A percentile compares a stretch with the other conserved stretches of the same genome.
Evolutionary conservation across 2,888 invertebrate genomes (phyloP).

Genomic region (Phasia obesa): DNA sequence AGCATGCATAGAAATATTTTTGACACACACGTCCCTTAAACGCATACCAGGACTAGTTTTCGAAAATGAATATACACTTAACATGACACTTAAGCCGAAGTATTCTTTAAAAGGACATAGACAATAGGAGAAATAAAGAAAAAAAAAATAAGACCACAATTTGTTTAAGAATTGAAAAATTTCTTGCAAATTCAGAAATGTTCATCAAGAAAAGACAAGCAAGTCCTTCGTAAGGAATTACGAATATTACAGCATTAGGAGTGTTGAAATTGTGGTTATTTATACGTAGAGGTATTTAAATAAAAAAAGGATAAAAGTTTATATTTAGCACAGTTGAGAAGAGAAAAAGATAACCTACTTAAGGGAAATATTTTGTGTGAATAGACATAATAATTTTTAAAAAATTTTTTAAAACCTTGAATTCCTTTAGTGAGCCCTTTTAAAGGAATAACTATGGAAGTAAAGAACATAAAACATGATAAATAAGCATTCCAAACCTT

Average conservation of each 20-base stretch:
- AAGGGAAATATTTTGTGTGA: no score
- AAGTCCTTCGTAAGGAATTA: not conserved
- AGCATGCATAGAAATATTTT: slow-evolving; percentile 51
- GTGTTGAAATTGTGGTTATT: slow-evolving; percentile 51
- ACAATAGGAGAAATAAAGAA: not conserved
- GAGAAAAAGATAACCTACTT: no score
- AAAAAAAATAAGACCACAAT: slow-evolving; percentile 19
- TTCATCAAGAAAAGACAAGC: not conserved
- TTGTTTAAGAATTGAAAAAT: slow-evolving; percentile 15
- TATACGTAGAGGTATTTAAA: slow-evolving; percentile 6
- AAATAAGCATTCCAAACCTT: no score
- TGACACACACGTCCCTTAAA: slow-evolving; percentile 13
- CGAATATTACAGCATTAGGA: not conserved
- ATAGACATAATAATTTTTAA: no score
- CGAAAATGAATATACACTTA: slow-evolving; percentile 53
- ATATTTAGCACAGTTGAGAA: not conserved
- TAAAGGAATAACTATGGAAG: no score
- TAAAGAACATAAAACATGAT: no score
- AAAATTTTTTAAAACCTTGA: no score
- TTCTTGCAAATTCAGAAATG: slow-evolving; percentile 21
- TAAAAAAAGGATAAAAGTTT: not conserved
- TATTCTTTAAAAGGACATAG: slow-evolving; percentile 22
- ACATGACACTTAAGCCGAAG: slow-evolving; percentile 57
- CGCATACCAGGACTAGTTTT: slow-evolving; percentile 45
- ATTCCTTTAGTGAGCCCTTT: no score